Conservation (phyloP, 1,140 invertebrate genomes). For the Drosophila novamexicana region DNA sequence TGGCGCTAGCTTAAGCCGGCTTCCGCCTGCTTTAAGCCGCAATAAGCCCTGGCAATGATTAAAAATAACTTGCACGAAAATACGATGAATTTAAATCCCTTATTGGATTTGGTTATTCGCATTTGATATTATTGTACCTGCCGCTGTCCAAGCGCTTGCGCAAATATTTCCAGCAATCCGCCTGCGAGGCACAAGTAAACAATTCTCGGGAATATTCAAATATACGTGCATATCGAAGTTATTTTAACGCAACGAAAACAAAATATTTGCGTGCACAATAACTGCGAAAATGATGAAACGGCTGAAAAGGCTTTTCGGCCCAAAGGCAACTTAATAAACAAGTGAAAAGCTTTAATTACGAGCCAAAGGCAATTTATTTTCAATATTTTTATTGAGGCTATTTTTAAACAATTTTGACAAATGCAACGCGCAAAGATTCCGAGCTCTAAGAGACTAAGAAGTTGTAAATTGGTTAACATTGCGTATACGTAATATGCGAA, state of each 20-base stretch:
- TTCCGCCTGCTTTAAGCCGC: neutral
- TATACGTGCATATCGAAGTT: neutral
- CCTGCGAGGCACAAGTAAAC: neutral
- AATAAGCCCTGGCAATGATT: conserved; percentile 23
- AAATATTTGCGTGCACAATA: conserved; percentile 10
- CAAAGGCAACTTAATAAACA: conserved; percentile 3
- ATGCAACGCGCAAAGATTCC: too few relatives aligned
- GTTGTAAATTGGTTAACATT: neutral
- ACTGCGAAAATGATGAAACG: neutral
- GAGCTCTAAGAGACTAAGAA: too few relatives aligned
- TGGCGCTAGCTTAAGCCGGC: conserved; percentile 15
- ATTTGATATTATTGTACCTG: neutral
- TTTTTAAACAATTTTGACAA: too few relatives aligned
- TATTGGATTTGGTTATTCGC: neutral
- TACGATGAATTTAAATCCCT: neutral
- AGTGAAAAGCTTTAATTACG: neutral
- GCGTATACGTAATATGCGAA: neutral
- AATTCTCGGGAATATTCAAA: conserved; percentile 8
- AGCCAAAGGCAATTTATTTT: too few relatives aligned
- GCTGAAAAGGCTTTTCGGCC: neutral
- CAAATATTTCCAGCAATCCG: neutral
- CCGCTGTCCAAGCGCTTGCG: neutral
- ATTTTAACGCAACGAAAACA: conserved; percentile 4
- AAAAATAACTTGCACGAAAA: conserved; percentile 33
- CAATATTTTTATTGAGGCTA: too few relatives aligned